Evolutionary conservation across 2,888 invertebrate species (phyloP), one percentile per base, ranked within the genome.

Genomic region (Meiosimyza decipiens): DNA sequence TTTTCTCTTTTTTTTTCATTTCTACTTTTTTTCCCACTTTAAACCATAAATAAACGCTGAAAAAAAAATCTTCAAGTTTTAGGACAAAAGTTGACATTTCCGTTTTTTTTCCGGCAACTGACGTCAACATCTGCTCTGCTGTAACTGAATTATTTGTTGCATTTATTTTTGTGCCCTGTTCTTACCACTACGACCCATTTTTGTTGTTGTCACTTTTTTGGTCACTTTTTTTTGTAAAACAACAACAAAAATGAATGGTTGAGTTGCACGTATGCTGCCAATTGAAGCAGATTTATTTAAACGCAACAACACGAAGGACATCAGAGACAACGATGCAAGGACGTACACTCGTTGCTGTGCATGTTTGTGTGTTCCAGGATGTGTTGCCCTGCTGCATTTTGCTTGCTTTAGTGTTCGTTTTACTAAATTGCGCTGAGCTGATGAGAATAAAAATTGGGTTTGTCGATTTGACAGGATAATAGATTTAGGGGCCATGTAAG

Each of bases 221-320:
- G 15, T 59, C 57, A 16, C 1, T 12, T 6, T 22, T n/a, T 57
- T 57, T 57, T 57, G 13, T 16, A 18, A 11, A 51, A 33, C 16
- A 16, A 40, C 40, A 16, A 40, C 60, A 28, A 60, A 22, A 57
- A 5, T 28, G 22, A 18, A 18, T 57, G 18, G 15, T 2, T 0
- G 40, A 40, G 40, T 9, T n/a, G 50, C 47, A 70, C 69, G 49
- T 52, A 12, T 80, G 82, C 78, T 80, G 82, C 83, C 83, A 83
- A 82, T 82, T 81, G 82, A 80, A 82, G 78, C 81, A 80, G 82
- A 82, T 82, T 82, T 82, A 82, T 83, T 79, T 78, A 78, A 72
- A 54, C 50, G 62, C 64, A 71, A 71, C 54, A 67, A 63, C 60
- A 54, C 50, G 50, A 28, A 13, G 28, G 55, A 65, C n/a, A 75